These are phyloP conservation scores for Lacerta agilis DNA, from an alignment of 2,797 vertebrate genomes.

Conservation along the genomic window DNA sequence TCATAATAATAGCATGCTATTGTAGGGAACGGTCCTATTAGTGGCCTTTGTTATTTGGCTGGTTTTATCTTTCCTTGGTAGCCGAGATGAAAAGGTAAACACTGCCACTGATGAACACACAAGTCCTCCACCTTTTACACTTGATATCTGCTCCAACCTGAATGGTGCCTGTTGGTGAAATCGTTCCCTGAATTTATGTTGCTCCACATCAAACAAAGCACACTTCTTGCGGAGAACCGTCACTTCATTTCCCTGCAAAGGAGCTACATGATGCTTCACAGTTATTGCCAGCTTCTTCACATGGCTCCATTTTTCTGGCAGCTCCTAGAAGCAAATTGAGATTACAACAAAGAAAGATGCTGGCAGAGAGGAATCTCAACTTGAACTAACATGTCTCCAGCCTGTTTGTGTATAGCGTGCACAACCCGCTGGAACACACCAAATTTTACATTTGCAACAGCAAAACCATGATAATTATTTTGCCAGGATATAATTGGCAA, in stretches of 20 bases:
- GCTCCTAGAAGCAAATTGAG: slow-evolving; percentile 79
- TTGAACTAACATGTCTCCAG: rapidly evolving
- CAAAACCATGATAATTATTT: background rate
- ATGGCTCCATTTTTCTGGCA: slow-evolving; percentile 92
- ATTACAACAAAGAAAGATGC: background rate
- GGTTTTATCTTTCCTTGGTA: background rate
- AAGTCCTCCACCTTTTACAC: rapidly evolving
- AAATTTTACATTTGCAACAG: rapidly evolving
- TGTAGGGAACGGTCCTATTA: background rate
- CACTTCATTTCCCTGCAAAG: slow-evolving; percentile 88
- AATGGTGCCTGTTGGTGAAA: slow-evolving; percentile 87
- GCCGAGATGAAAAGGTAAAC: background rate
- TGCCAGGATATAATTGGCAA: background rate
- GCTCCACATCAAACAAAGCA: slow-evolving; percentile 83
- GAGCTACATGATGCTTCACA: slow-evolving; percentile 90
- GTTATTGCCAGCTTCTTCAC: slow-evolving; percentile 85
- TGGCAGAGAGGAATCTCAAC: background rate
- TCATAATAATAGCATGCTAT: background rate
- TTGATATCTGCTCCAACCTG: slow-evolving; percentile 78
- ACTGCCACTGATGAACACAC: rapidly evolving
- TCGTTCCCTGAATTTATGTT: slow-evolving; percentile 83
- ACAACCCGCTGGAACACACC: background rate
- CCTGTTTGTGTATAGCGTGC: rapidly evolving
- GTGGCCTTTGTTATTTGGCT: background rate
- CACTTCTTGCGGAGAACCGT: slow-evolving; percentile 83